These are phyloP conservation scores for Rhopalosiphum nymphaeae DNA, from an alignment of 2,888 invertebrate genomes.

Conservation along the genomic window DNA sequence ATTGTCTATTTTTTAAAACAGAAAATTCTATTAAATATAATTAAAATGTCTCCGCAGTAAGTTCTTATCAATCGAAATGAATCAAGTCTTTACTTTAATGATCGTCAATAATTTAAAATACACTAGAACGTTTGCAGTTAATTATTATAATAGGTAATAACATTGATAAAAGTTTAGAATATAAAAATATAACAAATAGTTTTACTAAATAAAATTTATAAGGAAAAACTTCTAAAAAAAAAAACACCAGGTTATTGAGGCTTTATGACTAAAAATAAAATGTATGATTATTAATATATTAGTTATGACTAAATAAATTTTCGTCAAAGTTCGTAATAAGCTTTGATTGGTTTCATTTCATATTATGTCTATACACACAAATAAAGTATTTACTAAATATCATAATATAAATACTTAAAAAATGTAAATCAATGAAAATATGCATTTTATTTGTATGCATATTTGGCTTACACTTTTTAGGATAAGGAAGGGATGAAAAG, in stretches of 20 bases:
- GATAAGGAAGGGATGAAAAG: neutral
- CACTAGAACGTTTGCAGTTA: neutral
- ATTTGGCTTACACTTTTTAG: neutral
- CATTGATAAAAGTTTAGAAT: neutral
- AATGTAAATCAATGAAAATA: neutral
- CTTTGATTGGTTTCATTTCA: no score
- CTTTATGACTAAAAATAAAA: neutral
- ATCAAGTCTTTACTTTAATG: neutral
- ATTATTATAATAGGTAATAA: neutral
- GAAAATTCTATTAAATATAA: neutral
- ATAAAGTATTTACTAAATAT: neutral
- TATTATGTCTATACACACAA: no score
- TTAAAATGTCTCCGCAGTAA: neutral
- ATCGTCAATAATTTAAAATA: neutral
- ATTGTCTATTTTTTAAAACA: neutral
- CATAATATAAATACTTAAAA: neutral
- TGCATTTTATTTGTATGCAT: neutral
- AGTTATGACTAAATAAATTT: neutral
- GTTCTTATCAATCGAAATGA: neutral
- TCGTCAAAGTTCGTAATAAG: no score
- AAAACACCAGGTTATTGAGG: neutral
- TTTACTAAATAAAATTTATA: neutral
- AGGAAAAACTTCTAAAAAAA: neutral
- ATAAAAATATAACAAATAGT: neutral
- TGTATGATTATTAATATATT: neutral